Evolutionary conservation across 1,140 invertebrate species (phyloP), one percentile per base, ranked within the genome.

Genomic region (Megalopta genalis): DNA sequence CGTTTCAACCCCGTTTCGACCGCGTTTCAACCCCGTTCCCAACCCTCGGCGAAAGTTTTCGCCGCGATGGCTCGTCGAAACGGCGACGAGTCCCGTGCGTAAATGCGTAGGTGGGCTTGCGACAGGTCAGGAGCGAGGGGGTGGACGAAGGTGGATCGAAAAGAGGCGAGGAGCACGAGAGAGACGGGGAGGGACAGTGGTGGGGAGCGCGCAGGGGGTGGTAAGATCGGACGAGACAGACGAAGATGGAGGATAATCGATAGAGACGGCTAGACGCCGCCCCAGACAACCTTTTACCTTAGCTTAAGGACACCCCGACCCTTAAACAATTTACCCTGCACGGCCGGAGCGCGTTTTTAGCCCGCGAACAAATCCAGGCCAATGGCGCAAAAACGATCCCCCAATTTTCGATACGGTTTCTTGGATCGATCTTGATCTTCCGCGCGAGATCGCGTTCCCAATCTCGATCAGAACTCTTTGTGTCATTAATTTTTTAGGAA

Each of bases 241-340:
- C 87, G 83, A 90, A 88, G 92, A 91, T 72, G 83, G 83, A 86
- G 83, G 88, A 92, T 93, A 93, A 93, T 93, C 92, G 91, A 93
- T 93, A 93, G 91, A 92, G 87, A 89, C 83, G 92, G 91, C 92
- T 92, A 93, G 92, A 93, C 92, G 91, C 90, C 90, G 92, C 92
- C 92, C 90, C 91, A 92, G 91, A 92, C 92, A 92, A 92, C 90
- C 91, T 93, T 93, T 92, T 90, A 89, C 90, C 88, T 90, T 87
- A 87, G 86, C 88, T 90, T 90, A 89, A 90, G 88, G 90, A 91
- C 90, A 91, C 87, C 88, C 84, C 88, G 83, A 91, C 88, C 89
- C 90, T 91, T 89, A 88, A 84, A 89, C 89, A 90, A 90, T 90
- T 90, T 90, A 89, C 88, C 71, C 81, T 59, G 84, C 71, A 85